Base-by-base conservation (phyloP, 2,113 vertebrate species). In the Edolisoma coerulescens region DNA sequence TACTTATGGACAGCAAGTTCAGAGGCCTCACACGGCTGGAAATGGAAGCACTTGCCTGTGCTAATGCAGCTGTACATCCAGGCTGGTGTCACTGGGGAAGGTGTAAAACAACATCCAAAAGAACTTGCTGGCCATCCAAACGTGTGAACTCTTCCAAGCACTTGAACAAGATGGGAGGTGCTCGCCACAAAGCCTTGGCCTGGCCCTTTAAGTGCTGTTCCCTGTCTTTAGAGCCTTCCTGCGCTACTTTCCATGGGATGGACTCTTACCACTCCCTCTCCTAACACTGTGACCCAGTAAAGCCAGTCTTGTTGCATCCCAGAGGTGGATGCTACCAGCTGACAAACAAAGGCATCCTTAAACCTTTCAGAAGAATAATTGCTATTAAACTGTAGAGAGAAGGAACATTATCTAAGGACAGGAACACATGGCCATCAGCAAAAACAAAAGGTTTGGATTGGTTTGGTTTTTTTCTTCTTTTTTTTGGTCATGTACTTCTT, bases 91-190 rank as follows among this genome's bases (percentile, higher is more conserved):
- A 52, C 41, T 33, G 57, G 27, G 49, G 27, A 84, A 35, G 24
- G 49, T 2, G 60, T 4, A 18, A 45, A 77, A 50, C 23, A 49
- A 11, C 24, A 54, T 32, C 71, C 68, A 10, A 33, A 83, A 52
- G 44, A 57, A 39, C 23, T 59, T 88, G 63, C 35, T 52, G 44
- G 16, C 35, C 11, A 22, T 6, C 70, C 45, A 69, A 16, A 41
- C 0, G 0, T 9, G 15, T 26, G 63, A 76, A 9, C 47, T 23
- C 42, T 63, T 65, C 64, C 84, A 28, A 37, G 20, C 1, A 1
- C 59, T 50, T 20, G 10, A 57, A 11, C 9, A 49, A 33, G 47
- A 13, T 7, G 33, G 41, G 57, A 45, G 7, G 28, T 32, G 12
- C 41, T 70, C 0, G 0, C 24, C 54, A 56, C 69, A 39, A 15